Base-by-base conservation (phyloP, 2,113 vertebrate genomes). In the Acinonyx jubatus region DNA sequence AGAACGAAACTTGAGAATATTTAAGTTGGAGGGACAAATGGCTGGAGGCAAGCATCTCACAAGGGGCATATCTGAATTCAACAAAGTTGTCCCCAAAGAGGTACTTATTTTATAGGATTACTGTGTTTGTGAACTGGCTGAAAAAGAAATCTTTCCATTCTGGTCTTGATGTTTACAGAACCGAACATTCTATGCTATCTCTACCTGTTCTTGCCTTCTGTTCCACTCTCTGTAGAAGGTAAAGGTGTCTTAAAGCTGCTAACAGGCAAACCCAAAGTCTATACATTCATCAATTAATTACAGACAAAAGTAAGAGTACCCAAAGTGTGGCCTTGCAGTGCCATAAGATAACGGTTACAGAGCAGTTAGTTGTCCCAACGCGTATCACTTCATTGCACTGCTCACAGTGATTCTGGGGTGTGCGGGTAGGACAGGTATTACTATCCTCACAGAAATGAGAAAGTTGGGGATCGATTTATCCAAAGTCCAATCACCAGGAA, bases 181-280 rank as follows among this genome's bases (percentile, higher is more conserved):
- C 76, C 68, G 86, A 94, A 73, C 65, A 71, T 21, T 45, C 87
- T 83, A 85, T 9, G 36, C 10, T 38, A 18, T 33, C 63, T 89
- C 78, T 38, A 94, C 81, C 76, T 63, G n/a, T 78, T 73, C 25
- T 45, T 87, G 41, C 63, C 95, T 94, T 97, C 95, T 84, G 65
- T 91, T 87, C 41, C 23, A 25, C 23, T 65, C 33, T 66, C 76
- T 71, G 48, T 80, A 92, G 68, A 96, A 94, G 61, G 73, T n/a
- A 90, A 85, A 92, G 80, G 45, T 90, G 71, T 95, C 92, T 94
- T 96, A 69, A 94, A 92, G 91, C 36, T 36, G 18, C 79, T 86
- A 41, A n/a, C n/a, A 74, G 38, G 41, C 57, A 81, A 87, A 69
- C 83, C 90, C 92, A 90, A 71, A 45, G 57, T 38, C 52, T 68